Evolutionary conservation across 2,797 vertebrate species (phyloP), one percentile per base, ranked within the genome.

Genomic region (Limnodromus scolopaceus): DNA sequence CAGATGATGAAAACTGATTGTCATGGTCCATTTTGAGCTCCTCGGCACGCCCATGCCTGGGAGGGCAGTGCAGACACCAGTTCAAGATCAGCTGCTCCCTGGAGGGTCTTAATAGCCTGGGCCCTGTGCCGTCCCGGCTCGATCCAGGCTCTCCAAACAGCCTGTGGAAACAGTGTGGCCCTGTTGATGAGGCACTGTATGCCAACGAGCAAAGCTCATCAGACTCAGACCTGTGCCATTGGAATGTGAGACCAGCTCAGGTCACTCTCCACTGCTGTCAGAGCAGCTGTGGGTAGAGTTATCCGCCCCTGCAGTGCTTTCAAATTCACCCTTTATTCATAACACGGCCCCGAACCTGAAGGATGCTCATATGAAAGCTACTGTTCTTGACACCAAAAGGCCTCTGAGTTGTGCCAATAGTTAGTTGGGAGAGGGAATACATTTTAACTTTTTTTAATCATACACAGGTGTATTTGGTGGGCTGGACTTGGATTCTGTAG

Each of bases 61-160:
- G 16, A 90, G 34, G 20, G 17, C 46, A 72, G 7, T 43, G 64
- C 69, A 86, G 58, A 57, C 34, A 57, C 11, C 28, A 79, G 45
- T 45, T 68, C 0, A 0, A 64, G 41, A 57, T 30, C 46, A 69
- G 23, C 20, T 76, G 23, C 71, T 38, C 5, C 49, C 34, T 65
- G 41, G 23, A 71, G 22, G 25, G 30, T 71, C 38, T 60, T 36
- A 43, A 13, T 66, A 84, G 24, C 57, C 34, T 19, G 19, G 28
- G 32, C 63, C 12, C 17, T 0, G 0, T 46, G n/a, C 28, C 46
- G 70, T 28, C 46, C 38, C 2, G 4, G 45, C 30, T 66, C 7
- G 3, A 75, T 63, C 38, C 77, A 58, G 9, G 11, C 20, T 84
- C 53, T 77, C 25, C 7, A 6, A 89, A 84, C 2, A 3, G 46